Conservation (phyloP, 2,113 vertebrate genomes). For the Panurus biarmicus region DNA sequence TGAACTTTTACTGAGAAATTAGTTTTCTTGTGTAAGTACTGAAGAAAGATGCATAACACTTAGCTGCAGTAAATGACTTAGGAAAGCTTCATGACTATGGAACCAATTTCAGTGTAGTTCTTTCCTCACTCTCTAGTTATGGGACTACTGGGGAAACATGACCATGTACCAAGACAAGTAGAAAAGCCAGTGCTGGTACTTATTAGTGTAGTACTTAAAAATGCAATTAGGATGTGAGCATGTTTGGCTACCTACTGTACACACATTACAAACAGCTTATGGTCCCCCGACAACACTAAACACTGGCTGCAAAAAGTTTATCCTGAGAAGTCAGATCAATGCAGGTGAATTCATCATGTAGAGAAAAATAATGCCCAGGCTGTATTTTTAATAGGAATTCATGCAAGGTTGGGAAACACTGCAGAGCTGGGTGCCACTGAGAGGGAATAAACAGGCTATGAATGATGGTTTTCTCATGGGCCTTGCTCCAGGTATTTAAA, state of each 20-base stretch:
- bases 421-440: fast-evolving
- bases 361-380: not conserved
- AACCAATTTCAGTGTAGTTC: not conserved
- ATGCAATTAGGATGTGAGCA: not conserved
- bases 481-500: not conserved
- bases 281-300: not conserved
- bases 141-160: not conserved
- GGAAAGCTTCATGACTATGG: not conserved
- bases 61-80: not conserved
- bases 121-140: not conserved
- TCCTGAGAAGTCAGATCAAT: not conserved
- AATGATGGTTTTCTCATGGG: not conserved
- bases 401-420: not conserved
- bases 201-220: not conserved
- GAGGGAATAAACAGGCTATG: not conserved
- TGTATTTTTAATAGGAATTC: not conserved
- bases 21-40: not conserved
- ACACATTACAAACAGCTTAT: not conserved
- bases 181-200: not conserved
- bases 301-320: not conserved
- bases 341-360: not conserved
- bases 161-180: not conserved
- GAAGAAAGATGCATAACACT: not conserved
- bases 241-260: not conserved
- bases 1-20: not conserved